Conservation (phyloP, 2,888 invertebrate species). For the Ichneumoninae sp. region DNA sequence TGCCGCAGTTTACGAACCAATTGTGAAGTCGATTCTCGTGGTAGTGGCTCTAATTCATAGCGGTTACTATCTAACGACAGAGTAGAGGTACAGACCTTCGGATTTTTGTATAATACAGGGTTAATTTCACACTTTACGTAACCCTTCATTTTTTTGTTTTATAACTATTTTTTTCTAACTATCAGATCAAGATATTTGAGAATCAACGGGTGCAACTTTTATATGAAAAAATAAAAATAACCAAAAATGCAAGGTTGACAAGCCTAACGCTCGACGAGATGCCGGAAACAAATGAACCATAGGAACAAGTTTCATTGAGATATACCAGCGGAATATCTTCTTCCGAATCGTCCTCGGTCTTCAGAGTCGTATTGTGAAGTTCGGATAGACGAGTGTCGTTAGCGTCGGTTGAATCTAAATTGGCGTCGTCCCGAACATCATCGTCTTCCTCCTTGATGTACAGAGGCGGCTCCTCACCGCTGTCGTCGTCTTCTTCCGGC, state of each 20-base stretch:
- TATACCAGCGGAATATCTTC: conserved; percentile 91
- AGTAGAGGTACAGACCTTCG: conserved; percentile 51
- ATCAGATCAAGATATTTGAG: conserved; percentile 2
- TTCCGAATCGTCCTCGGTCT: conserved; percentile 87
- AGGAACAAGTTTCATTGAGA: conserved; percentile 38
- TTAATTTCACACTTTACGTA: conserved; percentile 46
- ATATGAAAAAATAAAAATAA: background rate
- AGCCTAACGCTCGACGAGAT: conserved; percentile 23
- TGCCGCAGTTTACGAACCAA: conserved; percentile 52
- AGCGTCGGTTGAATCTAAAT: conserved; percentile 79
- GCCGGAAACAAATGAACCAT: conserved; percentile 49
- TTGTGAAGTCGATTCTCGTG: conserved; percentile 39
- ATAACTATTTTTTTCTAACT: background rate
- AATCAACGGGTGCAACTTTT: conserved; percentile 28
- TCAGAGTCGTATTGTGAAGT: conserved; percentile 82
- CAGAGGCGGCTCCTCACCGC: conserved; percentile 85
- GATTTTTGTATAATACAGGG: conserved; percentile 40
- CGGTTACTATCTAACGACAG: conserved; percentile 48
- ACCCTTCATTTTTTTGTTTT: conserved; percentile 35
- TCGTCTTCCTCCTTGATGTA: conserved; percentile 84
- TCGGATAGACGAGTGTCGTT: conserved; percentile 82
- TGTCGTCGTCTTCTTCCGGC: conserved; percentile 80
- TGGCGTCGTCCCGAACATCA: conserved; percentile 86
- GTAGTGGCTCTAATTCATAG: conserved; percentile 47
- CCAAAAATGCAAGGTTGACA: conserved; percentile 53